phyloP scores from a whole-genome alignment of 2,113 vertebrate genomes.

The Dicrurus megarhynchus region DNA sequence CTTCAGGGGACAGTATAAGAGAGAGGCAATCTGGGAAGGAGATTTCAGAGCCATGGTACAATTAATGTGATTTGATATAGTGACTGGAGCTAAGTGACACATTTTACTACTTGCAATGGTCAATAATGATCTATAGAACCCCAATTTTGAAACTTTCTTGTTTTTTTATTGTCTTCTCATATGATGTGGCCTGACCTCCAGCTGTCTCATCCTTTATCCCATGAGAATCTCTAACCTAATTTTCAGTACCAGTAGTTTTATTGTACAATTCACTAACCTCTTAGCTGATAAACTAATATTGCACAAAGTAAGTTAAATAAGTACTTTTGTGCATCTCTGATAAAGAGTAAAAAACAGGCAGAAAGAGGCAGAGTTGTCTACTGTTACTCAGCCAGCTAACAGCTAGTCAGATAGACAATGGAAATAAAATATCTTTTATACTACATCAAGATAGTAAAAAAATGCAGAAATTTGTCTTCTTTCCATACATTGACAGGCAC shows the following conservation, averaged over 20 bases:
- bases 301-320: background rate
- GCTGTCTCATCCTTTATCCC: background rate
- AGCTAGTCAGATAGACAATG: background rate
- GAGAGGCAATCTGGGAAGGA: background rate
- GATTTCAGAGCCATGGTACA: background rate
- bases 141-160: background rate
- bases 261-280: background rate
- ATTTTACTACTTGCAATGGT: background rate
- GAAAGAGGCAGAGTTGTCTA: background rate
- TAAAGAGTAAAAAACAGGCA: background rate
- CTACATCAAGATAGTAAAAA: background rate
- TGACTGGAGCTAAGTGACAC: background rate
- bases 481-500: background rate
- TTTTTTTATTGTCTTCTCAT: background rate
- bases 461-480: background rate
- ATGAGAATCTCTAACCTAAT: background rate
- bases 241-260: background rate
- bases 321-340: background rate
- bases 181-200: background rate
- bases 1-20: background rate
- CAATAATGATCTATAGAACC: background rate
- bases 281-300: background rate
- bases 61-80: background rate
- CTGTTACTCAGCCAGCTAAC: background rate
- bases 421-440: background rate